Evolutionary conservation across 2,888 invertebrate genomes (phyloP), one percentile per base, ranked within the genome.

Genomic region (Criorhina ranunculi): DNA sequence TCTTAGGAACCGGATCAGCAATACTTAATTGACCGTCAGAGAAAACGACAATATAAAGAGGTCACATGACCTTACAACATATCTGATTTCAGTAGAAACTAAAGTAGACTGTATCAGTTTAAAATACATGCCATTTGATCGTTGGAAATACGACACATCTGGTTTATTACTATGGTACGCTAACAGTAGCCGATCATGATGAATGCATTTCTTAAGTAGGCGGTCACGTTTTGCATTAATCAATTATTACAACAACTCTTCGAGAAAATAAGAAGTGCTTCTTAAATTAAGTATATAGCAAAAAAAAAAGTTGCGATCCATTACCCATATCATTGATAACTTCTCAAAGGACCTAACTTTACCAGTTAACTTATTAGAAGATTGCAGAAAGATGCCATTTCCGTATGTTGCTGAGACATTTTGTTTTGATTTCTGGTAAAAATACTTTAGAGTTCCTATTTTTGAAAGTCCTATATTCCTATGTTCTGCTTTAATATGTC

Each of bases 1-100:
- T 57, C 44, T 66, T 15, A 15, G 35, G 31, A 82, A 82, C 81
- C 81, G 81, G 81, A 82, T 82, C 19, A 66, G 42, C 44, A 60
- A 15, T 35, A 62, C 33, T 60, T 37, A 51, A 70, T 46, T 51
- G 37, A 57, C 59, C 53, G 17, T 44, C 60, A 33, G 37, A 66
- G 40, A 67, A 67, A 75, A 64, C 40, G 29, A 46, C 29, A 60
- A 42, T 44, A n/a, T 49, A 75, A 81, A 62, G 29, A 70, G 75
- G 69, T 64, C 76, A 70, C 49, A 57, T 8, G 9, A 55, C 49
- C 44, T 62, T 42, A n/a, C 57, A 59, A 35, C 70, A 60, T 70
- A 55, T 19, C 33, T 40, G 33, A 9, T 31, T 40, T 40, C 6
- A n/a, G 40, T 12, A 24, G 24, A 24, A 24, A 24, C 4, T 1